Evolutionary conservation across 2,888 invertebrate genomes (phyloP).

Genomic region (Phorcus lineatus): DNA sequence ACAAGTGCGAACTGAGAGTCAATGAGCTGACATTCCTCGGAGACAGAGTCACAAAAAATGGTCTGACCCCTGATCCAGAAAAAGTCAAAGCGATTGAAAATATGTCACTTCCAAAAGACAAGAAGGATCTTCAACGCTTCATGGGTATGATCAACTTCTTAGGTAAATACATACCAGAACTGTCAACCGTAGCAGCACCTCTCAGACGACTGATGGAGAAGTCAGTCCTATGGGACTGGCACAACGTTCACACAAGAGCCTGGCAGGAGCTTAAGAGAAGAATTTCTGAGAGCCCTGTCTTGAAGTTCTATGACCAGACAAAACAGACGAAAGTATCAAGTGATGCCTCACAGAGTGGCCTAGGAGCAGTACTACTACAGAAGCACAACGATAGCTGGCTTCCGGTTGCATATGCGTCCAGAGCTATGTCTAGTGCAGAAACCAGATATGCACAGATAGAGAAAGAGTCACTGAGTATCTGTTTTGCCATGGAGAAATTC

Average conservation of each 20-base stretch:
- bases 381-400: slow-evolving; percentile 23
- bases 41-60: slow-evolving; percentile 19
- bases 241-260: background rate
- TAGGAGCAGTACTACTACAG: slow-evolving; percentile 32
- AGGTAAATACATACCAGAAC: slow-evolving; percentile 28
- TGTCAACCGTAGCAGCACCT: slow-evolving; percentile 21
- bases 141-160: slow-evolving; percentile 37
- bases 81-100: slow-evolving; percentile 33
- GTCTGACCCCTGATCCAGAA: slow-evolving; percentile 38
- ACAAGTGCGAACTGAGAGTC: slow-evolving; percentile 20
- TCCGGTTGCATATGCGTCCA: slow-evolving; percentile 35
- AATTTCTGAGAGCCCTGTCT: slow-evolving; percentile 9
- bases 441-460: slow-evolving; percentile 32
- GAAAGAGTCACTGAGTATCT: slow-evolving; percentile 30
- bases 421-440: slow-evolving; percentile 31
- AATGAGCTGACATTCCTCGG: slow-evolving; percentile 29
- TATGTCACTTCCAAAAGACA: slow-evolving; percentile 30
- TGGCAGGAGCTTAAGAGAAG: slow-evolving; percentile 2
- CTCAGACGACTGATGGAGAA: slow-evolving; percentile 35
- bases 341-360: slow-evolving; percentile 28
- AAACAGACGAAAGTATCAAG: slow-evolving; percentile 24
- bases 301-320: background rate
- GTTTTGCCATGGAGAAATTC: slow-evolving; percentile 33
- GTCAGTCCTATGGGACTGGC: background rate
- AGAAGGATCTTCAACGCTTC: slow-evolving; percentile 35